phyloP scores from a whole-genome alignment of 2,113 vertebrate genomes.

The Macquaria ambigua region DNA sequence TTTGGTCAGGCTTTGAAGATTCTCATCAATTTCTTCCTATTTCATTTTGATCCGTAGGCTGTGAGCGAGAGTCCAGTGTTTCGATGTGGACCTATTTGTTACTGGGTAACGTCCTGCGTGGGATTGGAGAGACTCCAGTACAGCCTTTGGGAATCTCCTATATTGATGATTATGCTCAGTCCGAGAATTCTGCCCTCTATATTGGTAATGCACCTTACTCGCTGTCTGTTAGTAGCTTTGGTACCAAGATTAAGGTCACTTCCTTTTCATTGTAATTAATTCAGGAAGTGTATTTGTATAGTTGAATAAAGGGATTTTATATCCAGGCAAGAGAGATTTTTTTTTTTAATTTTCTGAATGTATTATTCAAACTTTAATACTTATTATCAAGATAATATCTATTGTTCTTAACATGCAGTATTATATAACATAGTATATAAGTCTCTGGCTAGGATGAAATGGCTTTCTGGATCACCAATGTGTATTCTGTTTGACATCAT shows the following conservation, averaged over 20 bases:
- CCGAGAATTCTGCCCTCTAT: constrained; percentile 92
- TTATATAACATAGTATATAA: too few species aligned
- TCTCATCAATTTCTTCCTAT: neutral
- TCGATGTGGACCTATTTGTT: constrained; percentile 91
- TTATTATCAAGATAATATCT: too few species aligned
- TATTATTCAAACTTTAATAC: too few species aligned
- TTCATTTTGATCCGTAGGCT: constrained; percentile 74
- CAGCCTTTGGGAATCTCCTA: constrained; percentile 92
- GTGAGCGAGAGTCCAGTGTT: constrained; percentile 86
- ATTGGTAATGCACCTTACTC: constrained; percentile 84
- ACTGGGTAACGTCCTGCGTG: constrained; percentile 91
- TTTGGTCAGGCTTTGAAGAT: neutral
- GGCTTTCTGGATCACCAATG: too few species aligned
- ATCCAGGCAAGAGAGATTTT: neutral
- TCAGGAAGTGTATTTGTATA: neutral
- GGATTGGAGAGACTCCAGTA: constrained; percentile 92
- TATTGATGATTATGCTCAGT: constrained; percentile 90
- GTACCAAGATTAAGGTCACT: neutral
- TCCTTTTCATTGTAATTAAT: neutral
- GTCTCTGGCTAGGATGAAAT: too few species aligned
- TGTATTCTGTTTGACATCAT: too few species aligned
- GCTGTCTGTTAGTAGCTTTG: neutral
- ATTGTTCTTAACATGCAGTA: too few species aligned
- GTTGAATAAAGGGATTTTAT: neutral
- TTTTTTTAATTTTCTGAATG: too few species aligned